A percentile compares a stretch with the other conserved stretches of the same genome.
Conservation (phyloP, 2,888 invertebrate genomes). For the Rosalia funebris region DNA sequence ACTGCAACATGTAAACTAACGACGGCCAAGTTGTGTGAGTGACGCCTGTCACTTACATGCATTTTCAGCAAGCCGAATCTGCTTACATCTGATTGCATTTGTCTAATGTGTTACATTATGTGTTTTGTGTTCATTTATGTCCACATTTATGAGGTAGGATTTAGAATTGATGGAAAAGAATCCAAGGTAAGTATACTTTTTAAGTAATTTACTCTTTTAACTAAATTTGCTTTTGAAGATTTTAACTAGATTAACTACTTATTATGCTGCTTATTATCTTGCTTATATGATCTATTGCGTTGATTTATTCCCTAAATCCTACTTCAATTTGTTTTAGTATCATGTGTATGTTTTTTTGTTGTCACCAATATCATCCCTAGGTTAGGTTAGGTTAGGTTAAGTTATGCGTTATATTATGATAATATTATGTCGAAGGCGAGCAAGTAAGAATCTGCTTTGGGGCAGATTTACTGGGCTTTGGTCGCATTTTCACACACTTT, state of each 20-base stretch:
- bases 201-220: conserved; percentile 11
- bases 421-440: no score
- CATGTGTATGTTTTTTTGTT: no score
- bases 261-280: neutral
- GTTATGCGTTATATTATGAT: no score
- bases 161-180: conserved; percentile 19
- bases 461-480: no score
- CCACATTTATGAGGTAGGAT: conserved; percentile 23
- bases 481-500: no score
- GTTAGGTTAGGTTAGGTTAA: no score
- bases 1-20: no score
- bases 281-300: neutral
- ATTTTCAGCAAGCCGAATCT: no score
- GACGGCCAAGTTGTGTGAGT: no score
- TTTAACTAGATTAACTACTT: neutral
- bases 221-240: neutral
- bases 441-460: no score
- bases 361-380: neutral
- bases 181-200: conserved; percentile 30
- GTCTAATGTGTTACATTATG: neutral
- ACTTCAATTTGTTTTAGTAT: conserved; percentile 12
- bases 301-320: conserved; percentile 16
- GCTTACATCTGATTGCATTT: no score
- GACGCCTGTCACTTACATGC: no score
- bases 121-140: neutral